Evolutionary conservation across 2,797 vertebrate genomes (phyloP).

Genomic region (Muscicapa comitata): DNA sequence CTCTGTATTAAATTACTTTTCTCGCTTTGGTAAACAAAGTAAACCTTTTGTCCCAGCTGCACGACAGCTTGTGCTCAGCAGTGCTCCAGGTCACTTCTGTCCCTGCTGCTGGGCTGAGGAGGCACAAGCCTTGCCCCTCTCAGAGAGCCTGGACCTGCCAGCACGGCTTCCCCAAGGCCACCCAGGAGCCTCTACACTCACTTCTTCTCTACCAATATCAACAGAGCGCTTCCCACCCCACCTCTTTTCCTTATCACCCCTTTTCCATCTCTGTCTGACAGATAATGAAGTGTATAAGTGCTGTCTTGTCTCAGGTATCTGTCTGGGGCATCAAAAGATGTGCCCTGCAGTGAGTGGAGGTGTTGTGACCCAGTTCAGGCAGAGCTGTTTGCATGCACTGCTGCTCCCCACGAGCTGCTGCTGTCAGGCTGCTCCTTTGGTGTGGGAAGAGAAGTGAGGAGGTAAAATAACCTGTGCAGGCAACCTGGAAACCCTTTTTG

Average conservation of each 20-base stretch:
- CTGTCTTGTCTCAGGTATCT: slow-evolving; percentile 32
- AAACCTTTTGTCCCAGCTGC: background rate
- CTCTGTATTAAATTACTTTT: background rate
- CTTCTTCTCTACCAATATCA: background rate
- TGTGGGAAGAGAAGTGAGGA: background rate
- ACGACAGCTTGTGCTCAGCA: rapidly evolving
- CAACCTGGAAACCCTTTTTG: background rate
- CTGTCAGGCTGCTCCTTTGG: background rate
- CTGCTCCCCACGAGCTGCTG: background rate
- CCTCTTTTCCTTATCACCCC: background rate
- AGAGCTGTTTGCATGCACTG: background rate
- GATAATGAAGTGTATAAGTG: slow-evolving; percentile 8
- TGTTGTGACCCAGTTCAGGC: background rate
- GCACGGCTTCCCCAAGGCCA: background rate
- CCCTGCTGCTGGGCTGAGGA: background rate
- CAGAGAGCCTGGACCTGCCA: background rate
- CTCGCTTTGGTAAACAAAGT: background rate
- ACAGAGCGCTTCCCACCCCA: background rate
- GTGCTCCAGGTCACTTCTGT: background rate
- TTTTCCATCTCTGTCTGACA: background rate
- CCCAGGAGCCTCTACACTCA: slow-evolving; percentile 3
- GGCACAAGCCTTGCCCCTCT: background rate
- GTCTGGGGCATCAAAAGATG: background rate
- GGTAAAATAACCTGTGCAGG: slow-evolving; percentile 4
- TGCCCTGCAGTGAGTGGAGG: background rate